Base-by-base conservation (phyloP, 2,797 vertebrate species). In the Sebastes paucispinis region DNA sequence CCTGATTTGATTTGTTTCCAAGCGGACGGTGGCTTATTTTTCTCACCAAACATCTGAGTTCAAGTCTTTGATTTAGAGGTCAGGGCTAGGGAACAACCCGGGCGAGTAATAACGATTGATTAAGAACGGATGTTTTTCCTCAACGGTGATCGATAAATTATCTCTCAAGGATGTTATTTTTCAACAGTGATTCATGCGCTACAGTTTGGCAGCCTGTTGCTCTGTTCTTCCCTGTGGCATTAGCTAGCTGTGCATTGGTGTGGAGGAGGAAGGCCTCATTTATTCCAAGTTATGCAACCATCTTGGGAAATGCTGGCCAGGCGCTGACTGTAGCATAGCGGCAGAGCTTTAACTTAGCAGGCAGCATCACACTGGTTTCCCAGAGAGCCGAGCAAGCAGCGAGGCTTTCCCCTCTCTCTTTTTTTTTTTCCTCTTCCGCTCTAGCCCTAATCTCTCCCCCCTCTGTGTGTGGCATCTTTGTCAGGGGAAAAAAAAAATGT, bases 221-320 rank as follows among this genome's bases (percentile, higher is more conserved):
- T 86, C 67, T 70, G 59, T 66, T 88, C 69, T 77, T 86, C 86
- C 88, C 84, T 69, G 82, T 84, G 89, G 88, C 85, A 81, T 87
- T 76, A 86, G 74, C 73, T 77, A 27, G 77, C 82, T 75, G 89
- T 86, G 85, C 82, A 87, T 76, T 88, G 84, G 87, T 89, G 94
- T 93, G 93, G 94, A 95, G 95, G 94, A 93, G 93, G 93, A 89
- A 92, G 82, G 87, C 87, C 92, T 92, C 75, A 89, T 94, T 90
- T 91, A 92, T 93, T 91, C 88, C 77, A 92, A 93, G 94, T 95
- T 95, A 95, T 87, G 93, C 92, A 96, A 96, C 89, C 84, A 91
- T 92, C 92, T 92, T 91, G 90, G 91, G 89, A 93, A 92, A 89
- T 85, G 92, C 87, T 89, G 91, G 89, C 87, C 88, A 83, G 84